Percentiles rank a stretch among this genome's conserved stretches.
Evolutionary conservation across 2,888 invertebrate genomes (phyloP).

Genomic region (Heteropelma amictum): DNA sequence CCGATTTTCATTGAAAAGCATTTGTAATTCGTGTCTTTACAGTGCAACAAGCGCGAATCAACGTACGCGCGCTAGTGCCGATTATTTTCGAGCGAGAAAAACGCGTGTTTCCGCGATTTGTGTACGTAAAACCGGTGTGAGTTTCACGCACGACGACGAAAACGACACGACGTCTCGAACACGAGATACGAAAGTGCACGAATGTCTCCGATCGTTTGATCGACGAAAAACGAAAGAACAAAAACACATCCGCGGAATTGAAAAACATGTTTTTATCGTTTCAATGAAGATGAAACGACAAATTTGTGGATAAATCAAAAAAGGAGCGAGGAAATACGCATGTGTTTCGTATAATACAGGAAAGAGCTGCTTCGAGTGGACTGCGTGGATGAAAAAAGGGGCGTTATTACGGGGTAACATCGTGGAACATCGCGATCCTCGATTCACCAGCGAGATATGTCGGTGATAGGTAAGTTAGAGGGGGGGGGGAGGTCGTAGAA

Average conservation of each 20-base stretch:
- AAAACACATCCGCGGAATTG: not conserved
- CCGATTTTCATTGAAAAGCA: too few relatives aligned
- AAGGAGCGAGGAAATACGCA: not conserved
- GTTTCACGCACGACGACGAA: slow-evolving; percentile 23
- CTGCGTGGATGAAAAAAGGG: slow-evolving; percentile 36
- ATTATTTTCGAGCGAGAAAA: too few relatives aligned
- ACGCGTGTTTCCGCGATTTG: slow-evolving; percentile 12
- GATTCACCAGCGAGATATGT: slow-evolving; percentile 62
- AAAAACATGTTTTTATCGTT: not conserved
- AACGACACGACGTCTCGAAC: slow-evolving; percentile 27
- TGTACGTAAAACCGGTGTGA: slow-evolving; percentile 40
- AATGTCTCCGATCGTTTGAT: slow-evolving; percentile 21
- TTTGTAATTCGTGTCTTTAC: not conserved
- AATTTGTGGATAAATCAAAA: not conserved
- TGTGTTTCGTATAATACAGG: not conserved
- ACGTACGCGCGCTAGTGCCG: too few relatives aligned
- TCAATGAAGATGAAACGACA: not conserved
- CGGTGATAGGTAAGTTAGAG: slow-evolving; percentile 68
- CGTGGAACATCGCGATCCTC: slow-evolving; percentile 44
- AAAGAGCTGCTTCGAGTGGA: not conserved
- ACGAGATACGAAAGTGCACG: slow-evolving; percentile 23
- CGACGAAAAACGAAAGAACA: not conserved
- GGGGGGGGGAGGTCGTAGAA: not conserved
- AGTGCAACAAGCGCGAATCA: not conserved
- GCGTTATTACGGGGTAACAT: slow-evolving; percentile 24